These are phyloP conservation scores for Emydoidea blandingii DNA, from an alignment of 2,797 vertebrate species.

Conservation along the genomic window DNA sequence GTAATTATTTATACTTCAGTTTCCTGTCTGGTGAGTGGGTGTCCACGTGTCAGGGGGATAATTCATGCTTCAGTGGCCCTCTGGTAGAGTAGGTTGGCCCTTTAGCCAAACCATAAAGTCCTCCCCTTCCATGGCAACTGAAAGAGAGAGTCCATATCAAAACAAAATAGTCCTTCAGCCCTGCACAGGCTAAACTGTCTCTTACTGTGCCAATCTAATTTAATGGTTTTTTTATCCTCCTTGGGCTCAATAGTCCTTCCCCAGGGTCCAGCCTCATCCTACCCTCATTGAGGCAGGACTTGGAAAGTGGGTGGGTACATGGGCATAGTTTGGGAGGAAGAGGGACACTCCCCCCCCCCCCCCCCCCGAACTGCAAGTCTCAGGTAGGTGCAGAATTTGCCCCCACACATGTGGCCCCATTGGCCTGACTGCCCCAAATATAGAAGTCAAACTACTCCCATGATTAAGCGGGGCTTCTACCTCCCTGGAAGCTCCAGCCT, in stretches of 20 bases:
- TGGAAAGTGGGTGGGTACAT: too few relatives aligned
- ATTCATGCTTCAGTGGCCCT: constrained; percentile 5
- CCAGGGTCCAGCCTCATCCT: background rate
- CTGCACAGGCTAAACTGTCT: background rate
- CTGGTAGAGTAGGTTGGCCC: constrained; percentile 34
- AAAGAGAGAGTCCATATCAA: constrained; percentile 29
- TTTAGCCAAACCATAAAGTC: constrained; percentile 23
- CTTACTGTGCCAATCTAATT: background rate
- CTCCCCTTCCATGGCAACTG: constrained; percentile 28
- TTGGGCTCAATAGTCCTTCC: background rate
- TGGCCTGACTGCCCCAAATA: too few relatives aligned
- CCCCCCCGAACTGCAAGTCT: too few relatives aligned
- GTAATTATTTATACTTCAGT: constrained; percentile 56
- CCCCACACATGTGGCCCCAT: too few relatives aligned
- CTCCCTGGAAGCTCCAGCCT: background rate
- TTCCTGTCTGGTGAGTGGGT: constrained; percentile 51
- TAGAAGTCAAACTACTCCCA: too few relatives aligned
- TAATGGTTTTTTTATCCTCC: constrained; percentile 19
- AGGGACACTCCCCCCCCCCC: rapidly evolving
- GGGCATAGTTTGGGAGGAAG: too few relatives aligned
- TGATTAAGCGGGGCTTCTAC: too few relatives aligned
- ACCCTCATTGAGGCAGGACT: background rate
- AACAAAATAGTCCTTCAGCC: constrained; percentile 21
- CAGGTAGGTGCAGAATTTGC: too few relatives aligned
- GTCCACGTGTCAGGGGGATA: background rate